Conservation (phyloP, 2,797 vertebrate species). For the Artibeus jamaicensis region DNA sequence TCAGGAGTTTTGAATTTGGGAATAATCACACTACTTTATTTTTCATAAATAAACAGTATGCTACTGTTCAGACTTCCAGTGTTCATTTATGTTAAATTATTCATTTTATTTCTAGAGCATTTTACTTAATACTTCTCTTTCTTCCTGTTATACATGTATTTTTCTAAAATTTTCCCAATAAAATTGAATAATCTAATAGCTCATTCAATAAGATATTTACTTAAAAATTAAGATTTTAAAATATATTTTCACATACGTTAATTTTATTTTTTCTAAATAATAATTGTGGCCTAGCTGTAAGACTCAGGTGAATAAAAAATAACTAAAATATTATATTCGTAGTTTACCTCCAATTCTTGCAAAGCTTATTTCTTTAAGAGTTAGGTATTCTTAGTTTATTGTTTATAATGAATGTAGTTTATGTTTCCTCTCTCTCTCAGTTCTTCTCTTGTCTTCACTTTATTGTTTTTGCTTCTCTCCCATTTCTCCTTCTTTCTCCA, state of each 20-base stretch:
- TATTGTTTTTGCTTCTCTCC: background rate
- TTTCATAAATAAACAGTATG: background rate
- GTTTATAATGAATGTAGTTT: slow-evolving; percentile 6
- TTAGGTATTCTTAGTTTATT: background rate
- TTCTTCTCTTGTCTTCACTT: background rate
- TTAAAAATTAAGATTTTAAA: background rate
- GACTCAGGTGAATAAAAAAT: background rate
- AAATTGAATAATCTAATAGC: background rate
- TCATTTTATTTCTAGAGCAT: background rate
- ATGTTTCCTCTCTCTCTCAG: background rate
- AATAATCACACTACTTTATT: background rate
- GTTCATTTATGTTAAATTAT: slow-evolving; percentile 14
- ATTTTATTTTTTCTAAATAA: slow-evolving; percentile 4
- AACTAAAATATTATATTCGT: background rate
- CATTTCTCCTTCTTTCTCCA: background rate
- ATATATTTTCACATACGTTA: slow-evolving; percentile 2
- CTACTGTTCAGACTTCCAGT: background rate
- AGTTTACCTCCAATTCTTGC: background rate
- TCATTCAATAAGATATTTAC: background rate
- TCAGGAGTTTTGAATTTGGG: background rate
- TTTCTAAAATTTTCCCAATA: background rate
- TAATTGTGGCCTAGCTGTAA: background rate
- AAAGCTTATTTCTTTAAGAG: background rate
- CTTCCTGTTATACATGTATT: background rate
- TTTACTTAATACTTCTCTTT: background rate